phyloP scores from a whole-genome alignment of 2,113 vertebrate species.

The Malurus cyaneus region DNA sequence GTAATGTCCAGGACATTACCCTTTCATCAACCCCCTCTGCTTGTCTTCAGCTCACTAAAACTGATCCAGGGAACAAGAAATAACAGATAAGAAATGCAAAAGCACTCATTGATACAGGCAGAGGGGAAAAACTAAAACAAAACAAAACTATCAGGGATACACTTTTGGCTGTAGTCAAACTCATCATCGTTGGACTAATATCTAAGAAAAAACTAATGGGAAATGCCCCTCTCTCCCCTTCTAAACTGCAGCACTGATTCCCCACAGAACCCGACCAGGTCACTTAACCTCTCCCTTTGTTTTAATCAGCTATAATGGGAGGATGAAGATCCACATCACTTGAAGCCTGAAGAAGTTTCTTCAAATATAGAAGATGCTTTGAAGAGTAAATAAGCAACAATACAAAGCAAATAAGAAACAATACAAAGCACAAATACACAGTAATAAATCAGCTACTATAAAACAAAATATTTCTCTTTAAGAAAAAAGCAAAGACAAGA shows the following conservation, averaged over 20 bases:
- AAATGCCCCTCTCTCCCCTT: background rate
- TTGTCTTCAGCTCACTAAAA: background rate
- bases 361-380: background rate
- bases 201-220: background rate
- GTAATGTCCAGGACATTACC: background rate
- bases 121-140: background rate
- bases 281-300: background rate
- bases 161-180: background rate
- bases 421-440: background rate
- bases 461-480: background rate
- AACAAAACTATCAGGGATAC: background rate
- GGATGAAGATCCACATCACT: background rate
- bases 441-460: background rate
- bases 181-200: fast-evolving
- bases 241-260: background rate
- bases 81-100: background rate
- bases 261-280: background rate
- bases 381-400: background rate
- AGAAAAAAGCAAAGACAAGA: background rate
- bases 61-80: background rate
- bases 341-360: background rate
- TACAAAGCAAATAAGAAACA: too few species aligned
- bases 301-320: background rate
- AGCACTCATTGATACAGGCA: background rate
- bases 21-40: background rate